Evolutionary conservation across 2,888 invertebrate species (phyloP), one percentile per base, ranked within the genome.

Genomic region (Mythimna pallens): DNA sequence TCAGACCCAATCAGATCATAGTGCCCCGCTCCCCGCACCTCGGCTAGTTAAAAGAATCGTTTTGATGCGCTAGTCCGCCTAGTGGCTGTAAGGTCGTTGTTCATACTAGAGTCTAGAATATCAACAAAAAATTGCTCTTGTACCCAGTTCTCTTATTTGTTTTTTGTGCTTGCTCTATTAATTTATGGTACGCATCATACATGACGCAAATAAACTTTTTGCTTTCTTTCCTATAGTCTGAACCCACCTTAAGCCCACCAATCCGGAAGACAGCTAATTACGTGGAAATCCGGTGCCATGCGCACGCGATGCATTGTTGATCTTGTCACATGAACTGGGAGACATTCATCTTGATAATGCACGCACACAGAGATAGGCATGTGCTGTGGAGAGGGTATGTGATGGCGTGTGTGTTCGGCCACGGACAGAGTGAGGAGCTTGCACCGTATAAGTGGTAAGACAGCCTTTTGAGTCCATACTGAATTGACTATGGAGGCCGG

Each of bases 251-350:
- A 22, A 66, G 10, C 47, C 50, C 68, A 9, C 34, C 67, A 73
- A 67, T 67, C 69, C 82, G 80, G 80, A 80, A 80, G 82, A 57
- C 57, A 62, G 47, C 10, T 58, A 30, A 58, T 79, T 58, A 80
- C 69, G 70, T 86, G 81, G 82, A 86, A 73, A 86, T 84, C 81
- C 82, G 84, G 79, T 67, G 36, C 12, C 25, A 20, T 43, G 83
- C 69, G 80, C 81, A 79, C 83, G 81, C 81, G 69, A 81, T 59
- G 50, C 80, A 80, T 83, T 81, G 81, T 86, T 84, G 81, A 83
- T 86, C 82, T 85, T 83, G 86, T 85, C 81, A 80, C 71, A 77
- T 76, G 74, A 80, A 76, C 70, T 64, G 79, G 59, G 74, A 58
- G 73, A 67, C 81, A 72, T 85, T 78, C 74, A 75, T 80, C 78